Conservation (phyloP, 2,113 vertebrate species). For the Boleophthalmus pectinirostris region DNA sequence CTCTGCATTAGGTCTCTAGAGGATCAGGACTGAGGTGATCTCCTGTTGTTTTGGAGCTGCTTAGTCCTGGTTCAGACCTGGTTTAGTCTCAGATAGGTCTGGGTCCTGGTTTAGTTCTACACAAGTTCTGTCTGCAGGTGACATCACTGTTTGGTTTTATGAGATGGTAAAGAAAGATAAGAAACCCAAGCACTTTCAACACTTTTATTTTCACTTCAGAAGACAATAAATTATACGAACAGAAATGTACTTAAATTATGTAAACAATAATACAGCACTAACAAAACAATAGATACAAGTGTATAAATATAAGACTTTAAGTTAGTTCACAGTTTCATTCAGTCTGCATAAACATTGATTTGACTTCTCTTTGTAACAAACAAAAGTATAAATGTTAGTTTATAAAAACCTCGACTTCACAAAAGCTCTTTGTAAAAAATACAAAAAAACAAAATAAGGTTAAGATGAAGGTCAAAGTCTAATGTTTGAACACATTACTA, state of each 20-base stretch:
- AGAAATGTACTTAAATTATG: constrained; percentile 76
- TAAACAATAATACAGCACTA: constrained; percentile 39
- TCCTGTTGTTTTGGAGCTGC: too few species aligned
- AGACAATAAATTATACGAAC: neutral
- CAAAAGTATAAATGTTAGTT: neutral
- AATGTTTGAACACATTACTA: neutral
- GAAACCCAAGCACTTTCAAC: neutral
- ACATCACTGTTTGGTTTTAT: too few species aligned
- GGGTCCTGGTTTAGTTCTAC: too few species aligned
- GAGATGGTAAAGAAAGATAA: neutral
- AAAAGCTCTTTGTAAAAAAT: neutral
- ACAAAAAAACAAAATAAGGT: too few species aligned
- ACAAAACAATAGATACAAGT: constrained; percentile 30
- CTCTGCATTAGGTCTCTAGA: too few species aligned
- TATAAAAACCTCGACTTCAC: neutral
- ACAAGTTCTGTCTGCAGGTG: too few species aligned
- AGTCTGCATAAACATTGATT: constrained; percentile 31
- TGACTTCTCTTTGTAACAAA: constrained; percentile 16
- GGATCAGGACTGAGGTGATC: too few species aligned
- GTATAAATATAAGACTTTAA: constrained; percentile 83
- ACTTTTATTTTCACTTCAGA: neutral
- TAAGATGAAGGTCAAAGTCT: neutral
- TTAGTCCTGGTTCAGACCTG: too few species aligned
- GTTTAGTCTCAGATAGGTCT: too few species aligned
- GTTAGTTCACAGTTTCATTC: constrained; percentile 49